Base-by-base conservation (phyloP, 2,888 invertebrate genomes). In the Rhagonycha lutea region DNA sequence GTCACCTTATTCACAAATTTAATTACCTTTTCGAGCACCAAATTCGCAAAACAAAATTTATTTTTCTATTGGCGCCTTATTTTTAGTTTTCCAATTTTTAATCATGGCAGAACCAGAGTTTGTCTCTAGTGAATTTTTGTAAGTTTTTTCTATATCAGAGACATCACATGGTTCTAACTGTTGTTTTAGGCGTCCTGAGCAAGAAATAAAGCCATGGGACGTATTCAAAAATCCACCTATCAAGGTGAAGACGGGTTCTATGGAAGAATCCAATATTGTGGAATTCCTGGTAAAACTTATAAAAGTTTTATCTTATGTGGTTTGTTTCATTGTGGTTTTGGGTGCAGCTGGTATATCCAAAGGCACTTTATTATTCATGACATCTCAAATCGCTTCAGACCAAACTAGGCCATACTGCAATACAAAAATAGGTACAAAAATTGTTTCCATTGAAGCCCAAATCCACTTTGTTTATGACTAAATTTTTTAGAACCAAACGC, bases 181-280 rank as follows among this genome's bases (percentile, higher is more conserved):
- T 1, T 32, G 12, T n/a, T n/a, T 12, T n/a, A 32, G 32, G 12
- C 32, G 26, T n/a, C 14, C 68, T 1, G 63, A 89, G 47, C 88
- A 91, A 88, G 90, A 91, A 82, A 87, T 89, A 8, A 90, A 91
- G 84, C 89, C 92, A 89, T 97, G 96, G 96, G 94, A 96, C 84
- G 90, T 93, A 12, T 96, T 96, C 86, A 90, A 93, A 83, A 92
- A 93, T 82, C 90, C 93, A 10, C 94, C 94, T 0, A 89, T 92
- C 70, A 91, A 92, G 85, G 89, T 90, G 77, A 91, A 92, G 78
- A 91, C 91, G 60, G 93, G 94, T 61, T 95, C 95, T 0, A 92
- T 92, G 89, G 91, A 90, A 14, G 90, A 91, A 62, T 89, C 89
- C 0, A 90, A 89, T 79, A 92, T 91, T 87, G 88, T 95, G 70